These are phyloP conservation scores for Calliphora vicina DNA, from an alignment of 1,140 invertebrate genomes.

Conservation along the genomic window DNA sequence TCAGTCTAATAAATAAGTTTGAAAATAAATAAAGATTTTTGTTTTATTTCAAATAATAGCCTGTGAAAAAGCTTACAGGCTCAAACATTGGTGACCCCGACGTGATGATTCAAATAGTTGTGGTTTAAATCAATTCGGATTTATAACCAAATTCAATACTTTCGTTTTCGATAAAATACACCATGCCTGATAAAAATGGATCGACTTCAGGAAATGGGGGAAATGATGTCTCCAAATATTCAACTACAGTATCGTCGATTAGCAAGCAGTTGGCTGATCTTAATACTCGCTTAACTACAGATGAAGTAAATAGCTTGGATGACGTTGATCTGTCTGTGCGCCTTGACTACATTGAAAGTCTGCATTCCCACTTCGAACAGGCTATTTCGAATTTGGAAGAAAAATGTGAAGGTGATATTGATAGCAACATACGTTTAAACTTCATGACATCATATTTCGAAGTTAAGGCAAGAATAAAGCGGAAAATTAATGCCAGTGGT, in stretches of 20 bases:
- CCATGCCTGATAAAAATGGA: background rate
- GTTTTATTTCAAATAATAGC: no score
- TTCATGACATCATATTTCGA: background rate
- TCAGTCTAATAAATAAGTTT: no score
- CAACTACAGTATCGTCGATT: background rate
- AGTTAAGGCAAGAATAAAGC: no score
- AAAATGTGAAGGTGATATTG: background rate
- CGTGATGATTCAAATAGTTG: no score
- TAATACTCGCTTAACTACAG: background rate
- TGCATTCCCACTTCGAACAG: background rate
- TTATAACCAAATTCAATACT: background rate
- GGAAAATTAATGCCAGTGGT: background rate
- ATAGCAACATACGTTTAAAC: background rate
- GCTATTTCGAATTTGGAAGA: background rate
- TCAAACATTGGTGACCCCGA: conserved; percentile 15
- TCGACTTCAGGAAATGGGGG: background rate
- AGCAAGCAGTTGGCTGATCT: background rate
- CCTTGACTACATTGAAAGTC: background rate
- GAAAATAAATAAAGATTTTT: no score
- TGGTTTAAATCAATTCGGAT: background rate
- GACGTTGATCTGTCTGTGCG: no score
- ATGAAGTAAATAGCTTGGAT: background rate
- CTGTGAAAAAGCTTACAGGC: no score
- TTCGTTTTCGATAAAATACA: no score
- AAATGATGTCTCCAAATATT: background rate